Evolutionary conservation across 2,888 invertebrate genomes (phyloP).

Genomic region (Deilephila elpenor): DNA sequence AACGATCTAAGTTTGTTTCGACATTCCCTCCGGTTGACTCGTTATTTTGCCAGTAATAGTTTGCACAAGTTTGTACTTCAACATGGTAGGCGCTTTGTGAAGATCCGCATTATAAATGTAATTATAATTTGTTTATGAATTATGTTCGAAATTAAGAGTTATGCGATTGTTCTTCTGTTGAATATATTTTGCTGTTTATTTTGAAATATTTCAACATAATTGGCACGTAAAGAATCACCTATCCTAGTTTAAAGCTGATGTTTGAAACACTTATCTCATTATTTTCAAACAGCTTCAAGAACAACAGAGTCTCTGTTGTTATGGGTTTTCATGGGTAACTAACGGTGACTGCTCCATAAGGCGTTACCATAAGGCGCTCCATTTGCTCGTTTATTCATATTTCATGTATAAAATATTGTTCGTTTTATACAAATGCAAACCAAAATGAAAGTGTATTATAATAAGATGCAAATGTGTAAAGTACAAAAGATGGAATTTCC

Average conservation of each 20-base stretch:
- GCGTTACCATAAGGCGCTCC: no score
- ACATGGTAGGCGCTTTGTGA: not conserved
- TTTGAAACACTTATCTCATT: no score
- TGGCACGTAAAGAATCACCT: no score
- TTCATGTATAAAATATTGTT: not conserved
- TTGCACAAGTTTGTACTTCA: slow-evolving; percentile 25
- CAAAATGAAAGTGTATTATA: slow-evolving; percentile 40
- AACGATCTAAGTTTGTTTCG: slow-evolving; percentile 66
- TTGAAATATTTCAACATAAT: no score
- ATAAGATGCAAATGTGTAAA: slow-evolving; percentile 34
- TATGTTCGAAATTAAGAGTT: no score
- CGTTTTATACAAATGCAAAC: slow-evolving; percentile 30
- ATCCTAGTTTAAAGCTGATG: no score
- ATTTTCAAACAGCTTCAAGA: no score
- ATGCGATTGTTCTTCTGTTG: no score
- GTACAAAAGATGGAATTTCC: slow-evolving; percentile 43
- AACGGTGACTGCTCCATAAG: no score
- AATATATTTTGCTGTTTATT: no score
- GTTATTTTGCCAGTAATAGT: slow-evolving; percentile 52
- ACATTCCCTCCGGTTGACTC: slow-evolving; percentile 46
- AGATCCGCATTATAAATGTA: not conserved
- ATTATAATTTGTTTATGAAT: not conserved
- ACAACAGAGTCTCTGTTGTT: no score
- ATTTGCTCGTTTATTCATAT: not conserved
- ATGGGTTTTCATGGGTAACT: no score